Conservation (phyloP, 2,113 vertebrate species). For the Aegotheles bennettii region DNA sequence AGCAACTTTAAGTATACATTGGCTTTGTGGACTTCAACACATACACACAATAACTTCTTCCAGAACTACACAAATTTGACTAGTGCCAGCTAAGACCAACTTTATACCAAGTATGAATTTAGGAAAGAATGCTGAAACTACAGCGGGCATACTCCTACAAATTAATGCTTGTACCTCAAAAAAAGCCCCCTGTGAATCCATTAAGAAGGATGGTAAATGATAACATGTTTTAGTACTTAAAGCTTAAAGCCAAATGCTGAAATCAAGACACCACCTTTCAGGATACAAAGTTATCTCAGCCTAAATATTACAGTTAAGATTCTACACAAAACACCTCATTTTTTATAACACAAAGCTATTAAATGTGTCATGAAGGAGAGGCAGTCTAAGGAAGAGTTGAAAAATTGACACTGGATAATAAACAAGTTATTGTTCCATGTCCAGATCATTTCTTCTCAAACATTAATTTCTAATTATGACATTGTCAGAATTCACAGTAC, state of each 20-base stretch:
- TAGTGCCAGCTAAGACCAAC: background rate
- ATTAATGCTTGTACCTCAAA: background rate
- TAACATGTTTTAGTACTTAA: background rate
- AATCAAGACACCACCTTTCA: background rate
- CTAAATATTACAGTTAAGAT: background rate
- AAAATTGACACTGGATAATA: background rate
- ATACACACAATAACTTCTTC: background rate
- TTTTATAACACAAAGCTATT: background rate
- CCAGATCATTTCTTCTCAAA: background rate
- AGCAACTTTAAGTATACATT: background rate
- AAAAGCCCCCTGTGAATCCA: background rate
- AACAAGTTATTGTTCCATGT: background rate
- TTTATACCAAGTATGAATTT: background rate
- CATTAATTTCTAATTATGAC: background rate
- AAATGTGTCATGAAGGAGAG: fast-evolving
- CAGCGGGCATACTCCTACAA: background rate
- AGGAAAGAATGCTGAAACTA: background rate
- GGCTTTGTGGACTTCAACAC: background rate
- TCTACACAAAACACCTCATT: background rate
- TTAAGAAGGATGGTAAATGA: background rate
- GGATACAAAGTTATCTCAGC: background rate
- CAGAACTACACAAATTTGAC: background rate
- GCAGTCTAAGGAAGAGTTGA: background rate
- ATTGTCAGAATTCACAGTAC: background rate
- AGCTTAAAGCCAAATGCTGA: background rate